These are phyloP conservation scores for Daubentonia madagascariensis DNA, from an alignment of 2,113 vertebrate genomes.

Conservation along the genomic window DNA sequence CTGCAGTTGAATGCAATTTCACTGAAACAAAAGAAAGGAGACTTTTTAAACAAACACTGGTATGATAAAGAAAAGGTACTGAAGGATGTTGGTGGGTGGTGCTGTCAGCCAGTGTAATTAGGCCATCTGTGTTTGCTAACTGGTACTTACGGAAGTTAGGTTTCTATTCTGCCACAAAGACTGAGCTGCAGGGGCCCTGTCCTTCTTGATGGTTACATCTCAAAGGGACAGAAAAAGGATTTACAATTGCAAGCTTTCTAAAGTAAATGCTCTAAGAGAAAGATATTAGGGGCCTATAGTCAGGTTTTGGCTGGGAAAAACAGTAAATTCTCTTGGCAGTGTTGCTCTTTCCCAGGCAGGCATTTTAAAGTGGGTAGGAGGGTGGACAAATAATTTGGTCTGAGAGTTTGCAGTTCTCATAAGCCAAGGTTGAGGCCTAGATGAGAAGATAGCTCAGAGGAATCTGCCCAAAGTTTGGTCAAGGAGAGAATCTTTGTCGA, in stretches of 20 bases:
- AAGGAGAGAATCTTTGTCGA: not conserved
- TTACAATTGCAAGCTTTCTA: not conserved
- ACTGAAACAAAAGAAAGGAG: not conserved
- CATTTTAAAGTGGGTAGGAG: not conserved
- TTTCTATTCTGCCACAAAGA: not conserved
- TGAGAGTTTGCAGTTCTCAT: not conserved
- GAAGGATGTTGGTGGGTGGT: not conserved
- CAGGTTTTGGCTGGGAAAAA: not conserved
- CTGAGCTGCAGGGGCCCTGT: not conserved
- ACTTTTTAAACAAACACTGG: not conserved
- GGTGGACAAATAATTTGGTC: not conserved
- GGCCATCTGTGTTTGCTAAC: not conserved
- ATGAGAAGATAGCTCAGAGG: not conserved
- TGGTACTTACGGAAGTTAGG: not conserved
- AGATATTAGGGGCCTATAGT: not conserved
- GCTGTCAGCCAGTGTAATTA: not conserved
- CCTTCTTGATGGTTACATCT: not conserved
- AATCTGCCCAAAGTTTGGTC: not conserved
- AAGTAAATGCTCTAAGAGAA: not conserved
- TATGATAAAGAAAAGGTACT: not conserved
- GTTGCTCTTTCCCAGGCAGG: not conserved
- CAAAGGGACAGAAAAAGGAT: not conserved
- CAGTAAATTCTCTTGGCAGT: not conserved
- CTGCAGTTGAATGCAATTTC: not conserved
- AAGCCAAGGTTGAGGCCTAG: not conserved